Evolutionary conservation across 2,888 invertebrate genomes (phyloP), one percentile per base, ranked within the genome.

Genomic region (Hipparchia semele): DNA sequence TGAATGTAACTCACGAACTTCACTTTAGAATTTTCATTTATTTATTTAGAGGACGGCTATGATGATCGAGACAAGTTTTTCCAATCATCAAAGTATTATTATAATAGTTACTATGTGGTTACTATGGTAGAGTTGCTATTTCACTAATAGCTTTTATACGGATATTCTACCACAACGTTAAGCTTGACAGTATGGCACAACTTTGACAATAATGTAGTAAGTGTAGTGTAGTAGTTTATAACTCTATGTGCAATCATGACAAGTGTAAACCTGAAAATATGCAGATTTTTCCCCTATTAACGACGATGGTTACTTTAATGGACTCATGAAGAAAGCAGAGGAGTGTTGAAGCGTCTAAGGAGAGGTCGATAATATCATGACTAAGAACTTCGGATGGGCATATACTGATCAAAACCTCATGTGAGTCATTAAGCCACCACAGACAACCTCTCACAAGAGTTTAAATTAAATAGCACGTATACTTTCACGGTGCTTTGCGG

Each of bases 91-190:
- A 39, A 39, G 39, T 4, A 39, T 1, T 39, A 39, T 4, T 39
- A 39, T 49, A 49, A 23, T 23, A 23, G 23, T 23, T 23, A 23
- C 23, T 49, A 49, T 6, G 6, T 2, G 49, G 5, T n/a, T 12
- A 12, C n/a, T n/a, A 54, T 12, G n/a, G 53, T 54, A n/a, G 54
- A 54, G 54, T n/a, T n/a, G n/a, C 0, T 54, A 12, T 53, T 23
- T 23, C 23, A 23, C 23, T 23, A 64, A 49, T 64, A 64, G 49
- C 62, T 46, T n/a, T 39, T 49, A 49, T 5, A 64, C 49, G 49
- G 62, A 64, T 64, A 64, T 64, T 51, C 23, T 64, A 64, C 49
- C 49, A 46, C 8, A 49, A 64, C 62, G 60, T 33, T 9, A 8
- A 8, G 62, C 2, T 13, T 33, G 58, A 58, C 6, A 45, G 23